Base-by-base conservation (phyloP, 2,888 invertebrate species). In the Drosophila longiperda region DNA sequence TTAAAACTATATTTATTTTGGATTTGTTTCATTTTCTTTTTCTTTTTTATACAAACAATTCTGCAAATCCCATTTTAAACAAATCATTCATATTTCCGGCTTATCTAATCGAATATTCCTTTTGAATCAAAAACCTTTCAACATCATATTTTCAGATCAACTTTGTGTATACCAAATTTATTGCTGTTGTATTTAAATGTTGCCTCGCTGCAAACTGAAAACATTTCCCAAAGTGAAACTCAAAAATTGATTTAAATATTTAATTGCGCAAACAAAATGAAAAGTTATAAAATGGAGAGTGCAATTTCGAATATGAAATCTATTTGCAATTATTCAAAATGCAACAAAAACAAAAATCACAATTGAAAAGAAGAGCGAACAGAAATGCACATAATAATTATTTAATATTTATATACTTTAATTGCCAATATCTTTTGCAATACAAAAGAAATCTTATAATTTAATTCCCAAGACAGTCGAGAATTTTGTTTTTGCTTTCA, bases 161-260 rank as follows among this genome's bases (percentile, higher is more conserved):
- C 50, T 50, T 33, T 49, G 11, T 42, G n/a, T 48, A 34, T 17
- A 36, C 20, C 23, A 23, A 36, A 57, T 66, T 7, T 55, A 4
- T n/a, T 52, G 57, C 20, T 66, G 62, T 63, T 66, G 48, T 34
- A 78, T 78, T 80, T 78, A 72, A 66, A 75, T 75, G 78, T 86
- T 83, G 66, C 68, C 78, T 40, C 38, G 75, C 73, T 69, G 57
- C 65, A 64, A 63, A 57, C 64, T 73, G 68, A 72, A 69, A 42
- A 26, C 4, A 26, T 64, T 72, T 79, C 80, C 66, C 69, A 78
- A 49, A 57, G 71, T 38, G 48, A 0, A 36, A 38, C 40, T 33
- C 12, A 29, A 53, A 71, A 75, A 73, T 89, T 89, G 88, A 75
- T 80, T 85, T 89, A 78, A 89, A 85, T 85, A 89, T 87, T 87